phyloP scores from a whole-genome alignment of 1,140 invertebrate genomes.

The Scylla paramamosain region DNA sequence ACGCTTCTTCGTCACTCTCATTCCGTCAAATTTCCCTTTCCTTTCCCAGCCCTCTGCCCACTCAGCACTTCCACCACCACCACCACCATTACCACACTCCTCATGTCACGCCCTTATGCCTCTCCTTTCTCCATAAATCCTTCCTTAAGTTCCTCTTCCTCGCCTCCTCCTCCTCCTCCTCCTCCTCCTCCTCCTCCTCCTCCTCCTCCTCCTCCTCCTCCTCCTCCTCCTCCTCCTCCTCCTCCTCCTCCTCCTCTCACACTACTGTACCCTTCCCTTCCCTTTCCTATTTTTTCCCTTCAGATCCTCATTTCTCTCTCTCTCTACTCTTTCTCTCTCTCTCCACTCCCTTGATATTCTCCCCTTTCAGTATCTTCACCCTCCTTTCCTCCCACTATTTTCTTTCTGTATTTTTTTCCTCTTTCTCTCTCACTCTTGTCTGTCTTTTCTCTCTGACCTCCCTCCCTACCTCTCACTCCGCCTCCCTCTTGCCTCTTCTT shows the following conservation, averaged over 20 bases:
- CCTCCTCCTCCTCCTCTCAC: background rate
- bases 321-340: background rate
- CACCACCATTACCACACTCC: background rate
- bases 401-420: too few relatives aligned
- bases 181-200: background rate
- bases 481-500: background rate
- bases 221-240: background rate
- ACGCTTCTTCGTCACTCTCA: background rate
- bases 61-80: background rate
- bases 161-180: background rate
- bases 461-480: background rate
- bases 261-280: too few relatives aligned
- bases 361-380: background rate
- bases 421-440: background rate
- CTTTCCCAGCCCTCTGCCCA: background rate
- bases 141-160: background rate
- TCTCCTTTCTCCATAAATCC: background rate
- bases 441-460: background rate
- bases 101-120: background rate
- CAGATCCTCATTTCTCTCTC: background rate
- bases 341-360: background rate
- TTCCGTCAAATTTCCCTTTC: background rate
- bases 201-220: background rate
- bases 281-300: background rate
- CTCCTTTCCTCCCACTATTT: background rate